Base-by-base conservation (phyloP, 53 echinoderm and acorn worm species). In the Paracentrotus lividus region DNA sequence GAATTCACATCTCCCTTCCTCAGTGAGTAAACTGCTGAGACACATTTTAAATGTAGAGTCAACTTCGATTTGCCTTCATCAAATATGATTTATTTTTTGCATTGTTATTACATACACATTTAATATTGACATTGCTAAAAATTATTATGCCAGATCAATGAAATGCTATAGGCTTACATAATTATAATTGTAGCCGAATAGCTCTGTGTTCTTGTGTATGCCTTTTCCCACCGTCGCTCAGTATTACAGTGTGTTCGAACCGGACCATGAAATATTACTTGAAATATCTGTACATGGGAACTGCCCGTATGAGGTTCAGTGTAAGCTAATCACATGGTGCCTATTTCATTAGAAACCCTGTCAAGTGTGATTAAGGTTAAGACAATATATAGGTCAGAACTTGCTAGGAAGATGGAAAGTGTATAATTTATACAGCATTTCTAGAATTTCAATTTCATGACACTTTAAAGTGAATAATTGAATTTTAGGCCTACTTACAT, bases 321-420 rank as follows among this genome's bases (percentile, higher is more conserved):
- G 44, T 81, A 81, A 81, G 47, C 81, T 24, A 81, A 81, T 81
- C 81, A 81, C 81, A n/a, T 81, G 81, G 81, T 81, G 81, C 81
- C 49, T 26, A 81, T 81, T 81, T 81, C 81, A 44, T 44, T 81
- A 47, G 47, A 47, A 81, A 45, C 47, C 47, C 44, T 81, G 81
- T 81, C 81, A 81, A 81, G 81, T 81, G 45, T 49, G 44, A 47
- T 81, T 81, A 81, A 81, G 81, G 81, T 81, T 47, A 81, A 26
- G 81, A 72, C 21, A 72, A 72, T 8, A 45, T 49, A 18, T 81
- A 47, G 81, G 81, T 81, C 81, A 81, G 33, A 3, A 9, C 44
- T 81, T 81, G 81, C 20, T 24, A 81, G 9, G 24, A 47, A 81
- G 81, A 47, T 47, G 9, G 10, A 45, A 81, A 47, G 81, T 81